Conservation (phyloP, 1,140 invertebrate genomes). For the Mycetomoellerius zeteki region DNA sequence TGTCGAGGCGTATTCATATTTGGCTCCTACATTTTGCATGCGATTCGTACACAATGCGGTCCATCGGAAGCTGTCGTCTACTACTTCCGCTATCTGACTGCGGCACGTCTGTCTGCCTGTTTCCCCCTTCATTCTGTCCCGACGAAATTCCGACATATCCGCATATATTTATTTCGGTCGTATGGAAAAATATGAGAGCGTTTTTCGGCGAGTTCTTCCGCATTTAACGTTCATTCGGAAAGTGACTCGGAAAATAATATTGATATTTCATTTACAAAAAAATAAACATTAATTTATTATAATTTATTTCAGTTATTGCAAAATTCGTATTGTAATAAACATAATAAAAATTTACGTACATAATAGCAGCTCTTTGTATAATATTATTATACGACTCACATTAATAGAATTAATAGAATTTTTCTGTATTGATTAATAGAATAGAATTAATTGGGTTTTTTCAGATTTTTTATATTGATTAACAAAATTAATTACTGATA, state of each 20-base stretch:
- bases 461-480: too few species aligned
- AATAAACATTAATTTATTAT: constrained; percentile 42
- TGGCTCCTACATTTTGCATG: constrained; percentile 81
- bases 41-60: constrained; percentile 81
- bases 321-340: neutral
- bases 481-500: neutral
- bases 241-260: constrained; percentile 19
- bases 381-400: neutral
- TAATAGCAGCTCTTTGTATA: neutral
- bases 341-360: neutral
- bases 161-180: constrained; percentile 61
- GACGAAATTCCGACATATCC: constrained; percentile 70
- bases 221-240: constrained; percentile 24
- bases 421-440: too few species aligned
- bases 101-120: constrained; percentile 68
- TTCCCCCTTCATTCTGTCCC: constrained; percentile 65
- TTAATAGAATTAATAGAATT: neutral
- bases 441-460: too few species aligned
- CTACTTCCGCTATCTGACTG: constrained; percentile 80
- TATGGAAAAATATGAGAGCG: constrained; percentile 55
- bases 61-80: constrained; percentile 84
- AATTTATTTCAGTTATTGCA: neutral
- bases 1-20: constrained; percentile 77
- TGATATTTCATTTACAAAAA: constrained; percentile 13
- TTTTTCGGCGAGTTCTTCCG: constrained; percentile 54